Base-by-base conservation (phyloP, 2,888 invertebrate genomes). In the Ischnus inquisitorius region DNA sequence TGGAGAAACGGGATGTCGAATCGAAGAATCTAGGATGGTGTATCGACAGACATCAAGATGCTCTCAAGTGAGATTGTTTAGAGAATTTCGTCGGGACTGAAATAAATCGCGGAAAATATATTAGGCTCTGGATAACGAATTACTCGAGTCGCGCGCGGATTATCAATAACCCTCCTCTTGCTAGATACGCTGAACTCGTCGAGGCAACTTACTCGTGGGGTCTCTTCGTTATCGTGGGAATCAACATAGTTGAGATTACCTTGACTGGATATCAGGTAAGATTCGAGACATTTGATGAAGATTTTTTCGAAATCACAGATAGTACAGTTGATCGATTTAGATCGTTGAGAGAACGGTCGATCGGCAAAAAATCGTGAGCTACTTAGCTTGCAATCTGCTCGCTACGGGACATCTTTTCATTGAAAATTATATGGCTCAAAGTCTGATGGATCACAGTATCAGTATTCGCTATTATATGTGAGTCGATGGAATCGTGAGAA, bases 361-460 rank as follows among this genome's bases (percentile, higher is more conserved):
- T 48, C 6, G n/a, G 1, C n/a, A 16, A n/a, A 16, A 48, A 48
- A 48, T 16, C 48, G 16, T 16, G 5, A 48, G 48, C n/a, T 48
- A n/a, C 16, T n/a, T 48, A 16, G 48, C 16, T 76, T 6, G 10
- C 67, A 12, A 39, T 19, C 16, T 46, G 67, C 39, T 12, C 54
- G n/a, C 65, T 28, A 39, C 57, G 43, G 12, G 6, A 8, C 76
- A 76, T 67, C 16, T 76, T 16, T 76, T 41, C 41, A 43, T 76
- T 34, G 76, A 76, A 5, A 76, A 76, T 67, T 57, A 67, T 51
- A 67, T 67, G 6, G 39, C 54, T 5, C 76, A 67, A n/a, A 76
- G 57, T 12, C 43, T 76, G 76, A 25, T 43, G 41, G 57, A 76
- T 67, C 41, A 43, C 41, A 76, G 67, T 57, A 16, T 6, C n/a